A percentile compares a stretch with the other conserved stretches of the same genome.
Conservation (phyloP, 2,113 vertebrate genomes). For the Laticauda colubrina region DNA sequence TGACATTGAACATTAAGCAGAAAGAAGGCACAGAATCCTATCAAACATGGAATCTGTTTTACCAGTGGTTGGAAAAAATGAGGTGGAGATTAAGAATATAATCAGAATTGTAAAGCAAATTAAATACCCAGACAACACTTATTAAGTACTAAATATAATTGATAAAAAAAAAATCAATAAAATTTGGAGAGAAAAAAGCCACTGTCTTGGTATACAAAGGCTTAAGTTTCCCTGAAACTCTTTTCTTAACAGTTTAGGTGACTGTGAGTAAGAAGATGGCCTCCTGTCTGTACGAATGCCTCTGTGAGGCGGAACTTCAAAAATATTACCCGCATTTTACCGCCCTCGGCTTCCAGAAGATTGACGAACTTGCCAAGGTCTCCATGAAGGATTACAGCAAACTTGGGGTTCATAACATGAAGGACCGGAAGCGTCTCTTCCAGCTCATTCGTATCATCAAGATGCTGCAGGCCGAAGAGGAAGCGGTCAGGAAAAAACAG, state of each 20-base stretch:
- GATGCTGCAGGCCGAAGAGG: conserved; percentile 70
- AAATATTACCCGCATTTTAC: conserved; percentile 81
- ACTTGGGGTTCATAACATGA: conserved; percentile 79
- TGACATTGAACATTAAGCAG: no score
- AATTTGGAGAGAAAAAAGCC: no score
- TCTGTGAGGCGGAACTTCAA: conserved; percentile 82
- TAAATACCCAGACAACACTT: no score
- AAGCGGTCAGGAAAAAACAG: conserved; percentile 46
- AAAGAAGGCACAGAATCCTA: no score
- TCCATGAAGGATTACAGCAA: conserved; percentile 80
- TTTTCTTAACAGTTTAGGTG: conserved; percentile 21
- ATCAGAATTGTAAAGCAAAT: no score
- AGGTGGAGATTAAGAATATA: no score
- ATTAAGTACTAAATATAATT: no score
- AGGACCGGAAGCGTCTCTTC: conserved; percentile 82
- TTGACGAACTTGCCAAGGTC: conserved; percentile 77
- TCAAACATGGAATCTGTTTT: no score
- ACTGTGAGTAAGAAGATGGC: conserved; percentile 70
- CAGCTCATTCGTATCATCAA: conserved; percentile 83
- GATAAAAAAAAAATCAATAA: no score
- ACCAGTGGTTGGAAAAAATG: no score
- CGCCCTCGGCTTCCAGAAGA: conserved; percentile 74
- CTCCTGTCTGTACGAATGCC: conserved; percentile 82
- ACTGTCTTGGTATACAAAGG: background rate
- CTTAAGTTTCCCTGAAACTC: conserved; percentile 30